Percentiles rank a stretch among this genome's conserved stretches.
phyloP scores from a whole-genome alignment of 2,888 invertebrate genomes.

The Eilema sororculum region DNA sequence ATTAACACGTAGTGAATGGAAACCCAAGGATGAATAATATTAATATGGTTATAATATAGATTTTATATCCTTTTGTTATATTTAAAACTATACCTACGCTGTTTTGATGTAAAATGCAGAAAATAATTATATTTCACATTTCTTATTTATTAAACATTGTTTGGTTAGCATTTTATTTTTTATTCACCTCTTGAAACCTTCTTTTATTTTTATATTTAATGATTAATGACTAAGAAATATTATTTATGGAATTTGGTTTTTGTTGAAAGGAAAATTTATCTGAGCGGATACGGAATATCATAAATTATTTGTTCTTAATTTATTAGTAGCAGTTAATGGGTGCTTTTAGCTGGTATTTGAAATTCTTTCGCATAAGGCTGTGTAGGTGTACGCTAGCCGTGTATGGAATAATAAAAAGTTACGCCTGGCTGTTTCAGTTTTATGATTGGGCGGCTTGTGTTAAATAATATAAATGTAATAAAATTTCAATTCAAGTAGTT shows the following conservation, averaged over 20 bases:
- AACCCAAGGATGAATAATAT: background rate
- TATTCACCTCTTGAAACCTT: background rate
- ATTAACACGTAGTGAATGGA: background rate
- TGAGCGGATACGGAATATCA: background rate
- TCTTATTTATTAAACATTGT: too few relatives aligned
- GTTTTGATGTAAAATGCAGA: too few relatives aligned
- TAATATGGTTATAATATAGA: background rate
- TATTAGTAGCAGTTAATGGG: constrained; percentile 27
- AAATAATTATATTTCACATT: too few relatives aligned
- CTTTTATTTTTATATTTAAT: background rate
- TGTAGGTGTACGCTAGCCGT: constrained; percentile 13
- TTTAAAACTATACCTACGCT: too few relatives aligned
- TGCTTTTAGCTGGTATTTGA: constrained; percentile 4
- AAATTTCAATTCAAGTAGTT: background rate
- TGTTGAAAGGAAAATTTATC: background rate
- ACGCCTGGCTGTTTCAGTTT: constrained; percentile 6
- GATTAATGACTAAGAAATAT: background rate
- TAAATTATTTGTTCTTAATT: constrained; percentile 41
- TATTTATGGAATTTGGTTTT: background rate
- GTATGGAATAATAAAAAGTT: constrained; percentile 24
- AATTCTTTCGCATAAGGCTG: constrained; percentile 13
- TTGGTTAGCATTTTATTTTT: background rate
- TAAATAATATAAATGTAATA: background rate
- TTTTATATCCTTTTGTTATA: background rate
- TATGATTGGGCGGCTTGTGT: constrained; percentile 5